Base-by-base conservation (phyloP, 2,888 invertebrate species). In the Palloptera scutellata region DNA sequence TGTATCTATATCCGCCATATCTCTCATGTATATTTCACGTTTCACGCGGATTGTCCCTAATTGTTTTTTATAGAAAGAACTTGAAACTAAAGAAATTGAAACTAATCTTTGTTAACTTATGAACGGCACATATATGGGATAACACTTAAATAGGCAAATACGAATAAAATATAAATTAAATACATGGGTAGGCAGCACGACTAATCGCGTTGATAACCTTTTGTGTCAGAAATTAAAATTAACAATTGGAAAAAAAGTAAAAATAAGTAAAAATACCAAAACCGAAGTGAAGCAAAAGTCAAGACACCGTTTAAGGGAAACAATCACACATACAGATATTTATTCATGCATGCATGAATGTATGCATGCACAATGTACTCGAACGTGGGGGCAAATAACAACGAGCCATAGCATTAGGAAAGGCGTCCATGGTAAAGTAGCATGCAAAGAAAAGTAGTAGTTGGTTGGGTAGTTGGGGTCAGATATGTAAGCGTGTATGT, bases 191-290 rank as follows among this genome's bases (percentile, higher is more conserved):
- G 30, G 30, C 6, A 11, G 10, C 12, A 40, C 57, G 3, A 11
- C 57, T 57, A 20, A 54, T 11, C 12, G 17, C 13, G 52, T 30
- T 13, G 41, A 52, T 61, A 61, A 61, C 61, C 61, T 61, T 61
- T 53, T 61, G 52, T 53, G 61, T 61, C 53, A 61, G 30, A 53
- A 15, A n/a, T 40, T 48, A 42, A 20, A 53, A 61, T 53, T 61
- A 52, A 61, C 61, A 61, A 61, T 61, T 61, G 52, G 41, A 52
- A 61, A 61, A 40, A 52, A n/a, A 15, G 15, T n/a, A n/a, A 5
- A 43, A 19, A 5, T 40, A 41, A 59, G 42, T 19, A 45, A 51
- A 13, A 61, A 48, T 43, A 52, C 30, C 61, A 61, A 51, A 51
- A 15, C 20, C 51, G 8, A 20, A 61, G 41, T 30, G 30, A 30